Evolutionary conservation across 2,797 vertebrate genomes (phyloP).

Genomic region (Peromyscus aztecus): DNA sequence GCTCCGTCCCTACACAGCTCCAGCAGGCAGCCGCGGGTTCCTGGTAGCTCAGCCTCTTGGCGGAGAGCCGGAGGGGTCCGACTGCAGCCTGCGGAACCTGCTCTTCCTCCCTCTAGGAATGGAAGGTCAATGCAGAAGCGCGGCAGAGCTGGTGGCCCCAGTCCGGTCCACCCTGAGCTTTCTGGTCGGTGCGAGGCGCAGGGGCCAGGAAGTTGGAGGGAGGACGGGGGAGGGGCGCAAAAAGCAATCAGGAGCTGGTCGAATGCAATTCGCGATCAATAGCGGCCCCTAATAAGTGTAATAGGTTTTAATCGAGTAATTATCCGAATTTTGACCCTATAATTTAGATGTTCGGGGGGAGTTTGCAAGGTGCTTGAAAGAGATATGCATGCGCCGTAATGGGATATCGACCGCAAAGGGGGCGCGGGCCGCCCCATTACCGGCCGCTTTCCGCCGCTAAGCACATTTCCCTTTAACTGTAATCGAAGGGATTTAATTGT

Average conservation of each 20-base stretch:
- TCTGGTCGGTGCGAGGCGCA: rapidly evolving
- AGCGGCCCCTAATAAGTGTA: slow-evolving; percentile 93
- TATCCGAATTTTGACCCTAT: slow-evolving; percentile 95
- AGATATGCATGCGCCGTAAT: slow-evolving; percentile 95
- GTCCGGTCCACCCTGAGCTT: background rate
- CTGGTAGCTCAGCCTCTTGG: background rate
- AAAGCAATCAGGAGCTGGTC: slow-evolving; percentile 91
- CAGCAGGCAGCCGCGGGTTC: background rate
- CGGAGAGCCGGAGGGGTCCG: background rate
- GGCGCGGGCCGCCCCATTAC: slow-evolving; percentile 91
- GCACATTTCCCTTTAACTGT: slow-evolving; percentile 92
- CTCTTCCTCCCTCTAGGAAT: background rate
- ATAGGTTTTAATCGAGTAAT: slow-evolving; percentile 96
- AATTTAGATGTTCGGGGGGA: slow-evolving; percentile 95
- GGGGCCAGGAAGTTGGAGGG: slow-evolving; percentile 18
- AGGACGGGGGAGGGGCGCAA: slow-evolving; percentile 64
- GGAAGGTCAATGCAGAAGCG: background rate
- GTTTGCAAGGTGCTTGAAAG: slow-evolving; percentile 95
- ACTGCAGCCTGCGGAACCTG: background rate
- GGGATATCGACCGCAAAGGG: slow-evolving; percentile 93
- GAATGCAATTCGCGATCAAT: slow-evolving; percentile 92
- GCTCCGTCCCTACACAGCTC: background rate
- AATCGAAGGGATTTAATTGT: slow-evolving; percentile 95
- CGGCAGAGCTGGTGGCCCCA: background rate
- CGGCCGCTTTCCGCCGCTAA: slow-evolving; percentile 91